A percentile compares a stretch with the other conserved stretches of the same genome.
Evolutionary conservation across 2,797 vertebrate species (phyloP).

Genomic region (Fundulus diaphanus): DNA sequence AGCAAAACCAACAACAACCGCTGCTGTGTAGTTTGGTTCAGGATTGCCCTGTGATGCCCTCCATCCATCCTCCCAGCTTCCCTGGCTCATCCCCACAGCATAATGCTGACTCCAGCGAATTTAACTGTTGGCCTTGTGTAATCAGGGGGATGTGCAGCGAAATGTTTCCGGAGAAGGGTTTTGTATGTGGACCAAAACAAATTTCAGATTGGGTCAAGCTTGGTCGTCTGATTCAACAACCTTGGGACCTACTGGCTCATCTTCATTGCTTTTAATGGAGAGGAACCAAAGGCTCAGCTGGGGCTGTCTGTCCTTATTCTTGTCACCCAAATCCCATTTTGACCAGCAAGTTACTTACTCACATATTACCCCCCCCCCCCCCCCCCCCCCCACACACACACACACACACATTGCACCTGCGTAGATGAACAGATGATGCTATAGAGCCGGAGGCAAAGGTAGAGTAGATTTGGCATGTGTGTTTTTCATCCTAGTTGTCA

Average conservation of each 20-base stretch:
- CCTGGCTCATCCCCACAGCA: neutral
- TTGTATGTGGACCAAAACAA: conserved; percentile 20
- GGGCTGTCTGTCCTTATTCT: conserved; percentile 56
- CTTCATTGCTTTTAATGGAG: conserved; percentile 58
- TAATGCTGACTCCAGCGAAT: neutral
- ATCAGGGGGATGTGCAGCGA: neutral
- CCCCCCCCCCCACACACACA: too few relatives aligned
- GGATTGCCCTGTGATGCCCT: neutral
- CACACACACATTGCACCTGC: too few relatives aligned
- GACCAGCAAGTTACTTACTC: conserved; percentile 61
- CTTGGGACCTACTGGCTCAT: conserved; percentile 45
- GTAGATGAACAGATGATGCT: conserved; percentile 55
- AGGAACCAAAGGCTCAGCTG: conserved; percentile 58
- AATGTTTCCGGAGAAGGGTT: neutral
- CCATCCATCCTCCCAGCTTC: neutral
- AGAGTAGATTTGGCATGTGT: conserved; percentile 23
- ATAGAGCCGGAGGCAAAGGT: conserved; percentile 37
- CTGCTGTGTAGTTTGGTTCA: conserved; percentile 5
- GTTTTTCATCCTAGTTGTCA: conserved; percentile 10
- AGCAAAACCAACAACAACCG: conserved; percentile 11
- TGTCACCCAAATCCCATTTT: conserved; percentile 50
- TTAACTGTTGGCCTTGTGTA: neutral
- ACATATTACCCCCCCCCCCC: conserved; percentile 25
- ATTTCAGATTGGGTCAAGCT: conserved; percentile 29
- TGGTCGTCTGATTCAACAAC: conserved; percentile 30